These are phyloP conservation scores for Erpobdella octoculata DNA, from an alignment of 2,888 invertebrate genomes.

Conservation along the genomic window DNA sequence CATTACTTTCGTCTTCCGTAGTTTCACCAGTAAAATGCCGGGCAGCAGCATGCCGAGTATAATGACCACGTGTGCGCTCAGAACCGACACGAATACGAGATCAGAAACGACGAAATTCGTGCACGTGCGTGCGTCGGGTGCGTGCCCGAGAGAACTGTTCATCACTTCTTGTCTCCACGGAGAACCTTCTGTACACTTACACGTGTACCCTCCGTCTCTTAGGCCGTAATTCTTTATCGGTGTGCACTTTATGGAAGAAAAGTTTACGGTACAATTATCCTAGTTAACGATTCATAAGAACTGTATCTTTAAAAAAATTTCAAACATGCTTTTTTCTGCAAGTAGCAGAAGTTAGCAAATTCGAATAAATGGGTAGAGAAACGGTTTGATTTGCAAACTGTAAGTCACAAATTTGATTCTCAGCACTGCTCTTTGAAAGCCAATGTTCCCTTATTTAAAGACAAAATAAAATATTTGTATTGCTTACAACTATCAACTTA, in stretches of 20 bases:
- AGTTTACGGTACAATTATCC: too few relatives aligned
- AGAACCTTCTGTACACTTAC: conserved; percentile 65
- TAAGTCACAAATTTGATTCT: background rate
- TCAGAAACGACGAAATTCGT: background rate
- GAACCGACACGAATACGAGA: background rate
- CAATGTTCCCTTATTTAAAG: too few relatives aligned
- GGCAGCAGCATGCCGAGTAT: conserved; percentile 11
- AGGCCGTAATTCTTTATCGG: conserved; percentile 78
- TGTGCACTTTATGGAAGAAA: conserved; percentile 64
- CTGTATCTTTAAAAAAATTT: background rate
- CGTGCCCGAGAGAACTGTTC: background rate
- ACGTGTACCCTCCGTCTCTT: conserved; percentile 80
- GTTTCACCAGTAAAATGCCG: background rate
- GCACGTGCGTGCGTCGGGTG: background rate
- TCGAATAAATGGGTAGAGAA: background rate
- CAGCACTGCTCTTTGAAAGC: too few relatives aligned
- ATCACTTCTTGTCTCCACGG: conserved; percentile 48
- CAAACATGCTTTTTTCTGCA: too few relatives aligned
- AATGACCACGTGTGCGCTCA: background rate
- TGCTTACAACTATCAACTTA: too few relatives aligned
- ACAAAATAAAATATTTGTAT: too few relatives aligned
- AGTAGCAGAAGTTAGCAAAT: too few relatives aligned
- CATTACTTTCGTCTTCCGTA: conserved; percentile 18
- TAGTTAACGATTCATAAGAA: background rate
- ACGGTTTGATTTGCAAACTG: background rate